Evolutionary conservation across 1,140 invertebrate species (phyloP).

Genomic region (Drosophila sucinea): DNA sequence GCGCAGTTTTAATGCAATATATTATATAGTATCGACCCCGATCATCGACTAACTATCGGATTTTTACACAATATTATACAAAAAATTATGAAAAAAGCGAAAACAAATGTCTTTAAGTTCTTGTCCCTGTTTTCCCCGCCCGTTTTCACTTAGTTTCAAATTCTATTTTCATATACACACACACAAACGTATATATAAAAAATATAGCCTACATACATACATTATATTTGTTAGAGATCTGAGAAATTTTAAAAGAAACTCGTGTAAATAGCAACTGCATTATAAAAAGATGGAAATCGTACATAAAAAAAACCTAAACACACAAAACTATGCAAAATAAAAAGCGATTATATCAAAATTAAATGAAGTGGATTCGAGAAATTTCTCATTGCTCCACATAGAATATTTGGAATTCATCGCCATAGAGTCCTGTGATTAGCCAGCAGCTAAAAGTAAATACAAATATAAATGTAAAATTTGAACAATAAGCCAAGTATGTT

Average conservation of each 20-base stretch:
- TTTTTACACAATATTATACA: constrained; percentile 41
- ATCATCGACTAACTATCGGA: neutral
- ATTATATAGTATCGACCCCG: neutral
- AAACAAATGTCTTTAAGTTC: constrained; percentile 41
- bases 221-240: constrained; percentile 69
- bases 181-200: constrained; percentile 45
- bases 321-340: constrained; percentile 58
- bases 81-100: neutral
- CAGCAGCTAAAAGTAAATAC: constrained; percentile 54
- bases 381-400: constrained; percentile 48
- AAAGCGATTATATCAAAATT: constrained; percentile 51
- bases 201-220: constrained; percentile 45
- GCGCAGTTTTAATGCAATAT: constrained; percentile 47
- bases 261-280: constrained; percentile 71
- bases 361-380: neutral
- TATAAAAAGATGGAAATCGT: constrained; percentile 57
- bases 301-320: constrained; percentile 61
- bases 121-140: neutral
- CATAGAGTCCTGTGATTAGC: constrained; percentile 73
- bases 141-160: constrained; percentile 49
- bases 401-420: constrained; percentile 75
- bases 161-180: constrained; percentile 36
- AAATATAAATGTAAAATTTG: neutral
- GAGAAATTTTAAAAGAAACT: constrained; percentile 76
- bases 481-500: neutral